These are phyloP conservation scores for Campylomormyrus tamandua DNA, from an alignment of 2,113 vertebrate genomes.

Conservation along the genomic window DNA sequence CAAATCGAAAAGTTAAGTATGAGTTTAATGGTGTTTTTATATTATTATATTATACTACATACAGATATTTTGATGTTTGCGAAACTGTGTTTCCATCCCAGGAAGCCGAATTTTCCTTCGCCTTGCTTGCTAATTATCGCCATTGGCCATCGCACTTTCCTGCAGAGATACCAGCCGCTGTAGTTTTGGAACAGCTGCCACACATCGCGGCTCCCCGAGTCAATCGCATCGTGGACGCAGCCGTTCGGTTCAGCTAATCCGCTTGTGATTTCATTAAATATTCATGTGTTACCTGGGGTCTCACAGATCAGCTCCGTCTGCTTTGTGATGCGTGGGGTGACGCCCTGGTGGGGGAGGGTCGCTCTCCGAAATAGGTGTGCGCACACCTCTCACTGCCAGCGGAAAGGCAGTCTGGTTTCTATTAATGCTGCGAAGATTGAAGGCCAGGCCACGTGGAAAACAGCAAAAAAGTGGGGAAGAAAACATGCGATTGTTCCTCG, in stretches of 20 bases:
- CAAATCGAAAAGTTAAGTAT: neutral
- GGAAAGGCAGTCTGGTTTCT: neutral
- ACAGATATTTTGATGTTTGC: neutral
- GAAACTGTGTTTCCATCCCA: neutral
- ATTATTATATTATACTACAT: neutral
- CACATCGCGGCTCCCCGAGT: neutral
- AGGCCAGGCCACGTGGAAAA: neutral
- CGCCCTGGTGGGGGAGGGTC: neutral
- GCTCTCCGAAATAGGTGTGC: neutral
- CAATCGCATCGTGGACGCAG: constrained; percentile 38
- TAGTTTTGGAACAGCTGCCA: neutral
- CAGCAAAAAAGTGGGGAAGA: neutral
- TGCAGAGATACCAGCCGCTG: neutral
- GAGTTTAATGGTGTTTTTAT: constrained; percentile 1
- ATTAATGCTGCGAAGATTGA: neutral
- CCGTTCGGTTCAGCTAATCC: constrained; percentile 47
- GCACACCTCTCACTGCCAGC: neutral
- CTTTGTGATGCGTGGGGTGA: constrained; percentile 17
- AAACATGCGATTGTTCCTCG: neutral
- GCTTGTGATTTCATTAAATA: constrained; percentile 59
- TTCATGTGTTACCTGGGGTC: constrained; percentile 48
- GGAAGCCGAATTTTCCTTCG: neutral
- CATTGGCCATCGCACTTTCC: neutral
- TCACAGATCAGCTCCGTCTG: constrained; percentile 36
- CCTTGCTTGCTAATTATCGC: neutral